Evolutionary conservation across 2,888 invertebrate genomes (phyloP).

Genomic region (Philaethria dido): DNA sequence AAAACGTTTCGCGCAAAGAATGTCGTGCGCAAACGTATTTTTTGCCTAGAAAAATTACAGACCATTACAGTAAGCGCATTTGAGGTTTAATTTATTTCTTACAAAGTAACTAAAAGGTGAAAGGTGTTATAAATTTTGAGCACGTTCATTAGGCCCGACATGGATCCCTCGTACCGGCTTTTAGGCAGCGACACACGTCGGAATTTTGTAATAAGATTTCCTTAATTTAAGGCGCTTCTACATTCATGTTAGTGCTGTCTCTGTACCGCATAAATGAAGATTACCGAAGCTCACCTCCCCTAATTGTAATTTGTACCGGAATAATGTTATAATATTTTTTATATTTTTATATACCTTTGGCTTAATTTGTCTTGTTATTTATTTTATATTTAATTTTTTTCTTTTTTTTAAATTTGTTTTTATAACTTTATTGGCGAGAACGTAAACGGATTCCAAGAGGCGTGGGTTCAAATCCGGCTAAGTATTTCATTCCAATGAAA

Average conservation of each 20-base stretch:
- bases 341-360: background rate
- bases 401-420: no score
- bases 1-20: constrained; percentile 19
- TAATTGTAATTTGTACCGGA: constrained; percentile 2
- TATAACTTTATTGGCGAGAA: no score
- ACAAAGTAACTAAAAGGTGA: constrained; percentile 72
- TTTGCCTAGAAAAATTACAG: constrained; percentile 45
- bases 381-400: background rate
- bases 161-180: constrained; percentile 66
- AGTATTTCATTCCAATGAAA: background rate
- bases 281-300: constrained; percentile 19
- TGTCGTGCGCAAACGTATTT: constrained; percentile 29
- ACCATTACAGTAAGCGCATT: constrained; percentile 55
- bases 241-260: constrained; percentile 47
- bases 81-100: constrained; percentile 56
- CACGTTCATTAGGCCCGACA: constrained; percentile 76
- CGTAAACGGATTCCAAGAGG: no score
- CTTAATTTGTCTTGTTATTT: background rate
- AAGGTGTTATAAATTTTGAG: constrained; percentile 79
- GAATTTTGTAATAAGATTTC: constrained; percentile 82
- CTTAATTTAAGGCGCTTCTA: constrained; percentile 74
- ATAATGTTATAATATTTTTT: background rate
- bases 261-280: constrained; percentile 32
- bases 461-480: background rate
- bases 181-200: constrained; percentile 76